Percentiles rank a stretch among this genome's conserved stretches.
Evolutionary conservation across 2,888 invertebrate genomes (phyloP).

Genomic region (Trimorus sp.): DNA sequence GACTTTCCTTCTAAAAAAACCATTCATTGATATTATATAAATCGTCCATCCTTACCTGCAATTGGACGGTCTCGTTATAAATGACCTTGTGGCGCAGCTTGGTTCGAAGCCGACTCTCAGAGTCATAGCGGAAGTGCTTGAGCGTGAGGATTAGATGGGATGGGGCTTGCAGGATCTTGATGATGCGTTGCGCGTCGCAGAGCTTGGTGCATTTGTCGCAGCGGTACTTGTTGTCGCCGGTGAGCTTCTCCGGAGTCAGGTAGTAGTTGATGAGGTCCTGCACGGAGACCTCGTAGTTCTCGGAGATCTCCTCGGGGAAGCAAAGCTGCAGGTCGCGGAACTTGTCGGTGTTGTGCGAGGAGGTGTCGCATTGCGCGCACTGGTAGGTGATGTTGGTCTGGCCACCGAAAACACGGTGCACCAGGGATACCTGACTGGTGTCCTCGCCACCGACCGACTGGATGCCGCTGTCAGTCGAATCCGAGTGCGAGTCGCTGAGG

Average conservation of each 20-base stretch:
- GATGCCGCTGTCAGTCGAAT: constrained; percentile 81
- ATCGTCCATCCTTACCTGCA: constrained; percentile 78
- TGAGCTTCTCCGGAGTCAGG: constrained; percentile 88
- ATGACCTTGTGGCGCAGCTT: constrained; percentile 89
- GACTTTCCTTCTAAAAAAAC: no score
- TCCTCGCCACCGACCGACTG: constrained; percentile 80
- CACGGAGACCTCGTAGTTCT: constrained; percentile 84
- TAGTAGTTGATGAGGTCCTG: constrained; percentile 90
- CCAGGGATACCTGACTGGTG: constrained; percentile 80
- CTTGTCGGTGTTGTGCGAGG: constrained; percentile 88
- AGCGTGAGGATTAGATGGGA: constrained; percentile 90
- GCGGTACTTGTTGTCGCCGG: constrained; percentile 91
- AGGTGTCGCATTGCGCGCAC: constrained; percentile 88
- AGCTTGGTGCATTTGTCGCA: constrained; percentile 89
- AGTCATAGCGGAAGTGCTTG: constrained; percentile 90
- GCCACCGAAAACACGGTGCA: constrained; percentile 90
- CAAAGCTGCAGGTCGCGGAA: constrained; percentile 92
- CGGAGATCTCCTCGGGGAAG: constrained; percentile 84
- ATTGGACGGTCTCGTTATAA: constrained; percentile 83
- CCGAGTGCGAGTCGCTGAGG: constrained; percentile 79
- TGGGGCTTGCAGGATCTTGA: constrained; percentile 88
- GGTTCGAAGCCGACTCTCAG: constrained; percentile 88
- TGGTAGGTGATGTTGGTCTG: constrained; percentile 88
- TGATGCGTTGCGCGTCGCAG: constrained; percentile 89
- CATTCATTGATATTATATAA: no score